Evolutionary conservation across 53 echinoderm and acorn worm species (phyloP).

Genomic region (Echinarachnius parma): DNA sequence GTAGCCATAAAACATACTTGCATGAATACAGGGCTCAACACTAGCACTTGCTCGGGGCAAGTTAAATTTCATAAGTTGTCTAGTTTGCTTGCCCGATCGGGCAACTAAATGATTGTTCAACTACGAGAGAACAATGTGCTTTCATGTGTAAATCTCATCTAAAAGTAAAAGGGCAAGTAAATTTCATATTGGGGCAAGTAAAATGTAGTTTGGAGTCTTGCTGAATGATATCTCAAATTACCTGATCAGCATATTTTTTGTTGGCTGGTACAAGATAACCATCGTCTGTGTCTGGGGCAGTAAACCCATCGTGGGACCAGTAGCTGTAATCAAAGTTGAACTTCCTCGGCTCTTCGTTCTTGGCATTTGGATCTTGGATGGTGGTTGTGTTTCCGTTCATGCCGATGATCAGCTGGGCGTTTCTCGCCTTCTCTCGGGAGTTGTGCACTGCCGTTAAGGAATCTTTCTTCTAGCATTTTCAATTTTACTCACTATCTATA

Average conservation of each 20-base stretch:
- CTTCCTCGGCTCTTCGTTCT: constrained; percentile 83
- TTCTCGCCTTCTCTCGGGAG: constrained; percentile 88
- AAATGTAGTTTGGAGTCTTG: no score
- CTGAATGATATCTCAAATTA: no score
- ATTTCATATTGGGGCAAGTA: no score
- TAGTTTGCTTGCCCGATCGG: no score
- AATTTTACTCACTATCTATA: background rate
- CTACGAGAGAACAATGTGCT: background rate
- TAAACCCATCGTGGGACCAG: constrained; percentile 94
- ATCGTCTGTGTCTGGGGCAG: constrained; percentile 39
- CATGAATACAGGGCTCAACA: no score
- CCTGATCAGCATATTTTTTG: constrained; percentile 88
- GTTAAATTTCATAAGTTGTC: no score
- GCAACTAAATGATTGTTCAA: no score
- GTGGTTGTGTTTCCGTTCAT: constrained; percentile 88
- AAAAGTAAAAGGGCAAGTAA: no score
- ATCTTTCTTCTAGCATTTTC: background rate
- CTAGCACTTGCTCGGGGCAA: no score
- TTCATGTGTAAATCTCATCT: no score
- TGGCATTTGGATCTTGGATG: constrained; percentile 69
- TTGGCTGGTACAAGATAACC: constrained; percentile 56
- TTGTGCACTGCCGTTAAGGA: constrained; percentile 72
- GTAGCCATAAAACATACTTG: background rate
- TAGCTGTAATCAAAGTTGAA: constrained; percentile 97
- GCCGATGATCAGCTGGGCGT: constrained; percentile 78